Evolutionary conservation across 2,888 invertebrate species (phyloP).

Genomic region (Ceratothoa steindachneri): DNA sequence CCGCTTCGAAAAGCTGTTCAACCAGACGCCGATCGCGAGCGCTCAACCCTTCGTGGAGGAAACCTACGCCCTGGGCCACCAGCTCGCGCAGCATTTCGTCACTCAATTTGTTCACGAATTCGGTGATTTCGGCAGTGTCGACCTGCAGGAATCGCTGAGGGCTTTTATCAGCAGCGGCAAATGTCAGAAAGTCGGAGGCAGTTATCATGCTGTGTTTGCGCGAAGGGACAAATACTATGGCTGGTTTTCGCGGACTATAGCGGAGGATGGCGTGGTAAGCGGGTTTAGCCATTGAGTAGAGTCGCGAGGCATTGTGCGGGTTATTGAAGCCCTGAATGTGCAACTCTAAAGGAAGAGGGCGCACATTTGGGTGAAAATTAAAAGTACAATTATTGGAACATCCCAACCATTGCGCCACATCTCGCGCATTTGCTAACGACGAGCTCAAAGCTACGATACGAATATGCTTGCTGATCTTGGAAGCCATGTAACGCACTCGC

Average conservation of each 20-base stretch:
- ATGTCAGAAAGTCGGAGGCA: conserved; percentile 90
- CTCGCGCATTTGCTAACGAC: conserved; percentile 89
- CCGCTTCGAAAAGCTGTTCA: conserved; percentile 86
- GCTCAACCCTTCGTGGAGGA: conserved; percentile 90
- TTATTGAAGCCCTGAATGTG: conserved; percentile 96
- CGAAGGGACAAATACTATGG: conserved; percentile 85
- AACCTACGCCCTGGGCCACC: conserved; percentile 89
- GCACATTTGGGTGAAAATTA: conserved; percentile 97
- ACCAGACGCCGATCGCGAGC: conserved; percentile 80
- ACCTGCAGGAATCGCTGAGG: conserved; percentile 86
- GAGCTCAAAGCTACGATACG: conserved; percentile 90
- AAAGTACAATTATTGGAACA: conserved; percentile 89
- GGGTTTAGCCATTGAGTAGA: conserved; percentile 97
- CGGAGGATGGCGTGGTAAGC: conserved; percentile 87
- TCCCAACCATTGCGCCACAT: conserved; percentile 93
- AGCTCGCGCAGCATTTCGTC: conserved; percentile 79
- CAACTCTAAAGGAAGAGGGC: conserved; percentile 89
- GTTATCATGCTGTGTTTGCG: conserved; percentile 86
- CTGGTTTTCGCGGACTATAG: conserved; percentile 77
- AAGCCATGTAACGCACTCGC: conserved; percentile 79
- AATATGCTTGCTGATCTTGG: conserved; percentile 83
- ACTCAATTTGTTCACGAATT: conserved; percentile 76
- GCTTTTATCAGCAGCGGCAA: conserved; percentile 82
- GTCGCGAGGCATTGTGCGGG: conserved; percentile 90
- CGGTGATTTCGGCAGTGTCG: conserved; percentile 76